Evolutionary conservation across 2,113 vertebrate genomes (phyloP), one percentile per base, ranked within the genome.

Genomic region (Neolamprologus fasciatus): DNA sequence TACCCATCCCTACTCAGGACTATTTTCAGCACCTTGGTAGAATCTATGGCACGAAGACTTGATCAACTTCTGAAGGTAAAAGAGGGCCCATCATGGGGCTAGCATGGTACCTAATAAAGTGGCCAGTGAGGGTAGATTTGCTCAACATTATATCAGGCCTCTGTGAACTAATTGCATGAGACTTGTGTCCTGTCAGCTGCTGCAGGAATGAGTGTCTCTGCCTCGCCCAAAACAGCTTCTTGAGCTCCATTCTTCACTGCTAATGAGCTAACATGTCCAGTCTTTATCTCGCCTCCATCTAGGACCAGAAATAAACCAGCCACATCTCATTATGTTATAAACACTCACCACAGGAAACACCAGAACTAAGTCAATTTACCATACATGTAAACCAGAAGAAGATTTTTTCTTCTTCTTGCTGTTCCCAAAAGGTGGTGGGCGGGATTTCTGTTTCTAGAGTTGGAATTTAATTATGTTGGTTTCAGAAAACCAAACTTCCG

Each of bases 401-500:
- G 51, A 85, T 3, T 23, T 26, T 54, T 54, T 53, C 1, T 33
- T 31, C 2, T 21, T 14, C 3, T 61, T 76, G 68, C 80, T 76
- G 73, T 37, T 89, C 61, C 73, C 16, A 26, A 3, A 53, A 86
- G 73, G 81, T 23, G 80, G 45, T 4, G 42, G 84, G 86, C 19
- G 13, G 88, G 87, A 89, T 82, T 89, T 90, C 66, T 7, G 35
- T 91, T 81, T 86, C 78, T 92, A 28, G 82, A 89, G 86, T 86
- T 86, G 87, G 84, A 95, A 93, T 94, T 93, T 93, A 93, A 94
- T 94, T 93, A 94, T 50, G 87, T 83, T 81, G 89, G 88, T 86
- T 86, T 88, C 73, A 84, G 91, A 91, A 95, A 94, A 92, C 92
- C 92, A 94, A 95, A 94, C 90, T 93, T 95, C 92, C 84, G 87